Base-by-base conservation (phyloP, 2,113 vertebrate species). In the Archilochus colubris region DNA sequence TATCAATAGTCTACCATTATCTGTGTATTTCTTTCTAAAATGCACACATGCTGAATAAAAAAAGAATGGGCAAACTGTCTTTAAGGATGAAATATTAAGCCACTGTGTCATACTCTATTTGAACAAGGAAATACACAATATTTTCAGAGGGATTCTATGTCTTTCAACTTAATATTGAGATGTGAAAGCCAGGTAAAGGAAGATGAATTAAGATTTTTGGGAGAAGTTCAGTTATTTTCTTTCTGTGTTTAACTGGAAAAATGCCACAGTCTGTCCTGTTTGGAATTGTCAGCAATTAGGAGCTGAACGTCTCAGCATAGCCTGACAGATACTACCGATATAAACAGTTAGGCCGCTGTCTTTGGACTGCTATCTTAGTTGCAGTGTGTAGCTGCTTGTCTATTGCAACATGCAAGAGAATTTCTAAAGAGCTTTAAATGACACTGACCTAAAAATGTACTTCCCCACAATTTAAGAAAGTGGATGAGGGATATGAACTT, bases 171-270 rank as follows among this genome's bases (percentile, higher is more conserved):
- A 63, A 23, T 14, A 64, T 6, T 19, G 36, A 66, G 12, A 67
- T 44, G 12, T 43, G 51, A 78, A 91, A 92, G 7, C 43, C 7
- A 58, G 19, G 7, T 55, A 51, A 83, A 51, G 53, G 82, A 88
- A 86, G 9, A 14, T 5, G 2, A 63, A 9, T 54, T 58, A 57
- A 59, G 61, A 48, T 63, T 70, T 74, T 83, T 15, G 24, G 54
- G 62, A 17, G 3, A 74, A 51, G 8, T 27, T 59, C 2, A 0
- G 2, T 0, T 0, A 14, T 19, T 70, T 72, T 72, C 11, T 4
- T 86, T 58, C 23, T 83, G 9, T 50, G 3, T 77, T 90, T 74
- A 86, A 67, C 15, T 25, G 94, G 87, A 33, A 9, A 44, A 27
- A 14, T 18, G 54, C 14, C 18, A 72, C 5, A 11, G 33, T 2